Evolutionary conservation across 2,888 invertebrate genomes (phyloP).

Genomic region (Caenorhabditis japonica): DNA sequence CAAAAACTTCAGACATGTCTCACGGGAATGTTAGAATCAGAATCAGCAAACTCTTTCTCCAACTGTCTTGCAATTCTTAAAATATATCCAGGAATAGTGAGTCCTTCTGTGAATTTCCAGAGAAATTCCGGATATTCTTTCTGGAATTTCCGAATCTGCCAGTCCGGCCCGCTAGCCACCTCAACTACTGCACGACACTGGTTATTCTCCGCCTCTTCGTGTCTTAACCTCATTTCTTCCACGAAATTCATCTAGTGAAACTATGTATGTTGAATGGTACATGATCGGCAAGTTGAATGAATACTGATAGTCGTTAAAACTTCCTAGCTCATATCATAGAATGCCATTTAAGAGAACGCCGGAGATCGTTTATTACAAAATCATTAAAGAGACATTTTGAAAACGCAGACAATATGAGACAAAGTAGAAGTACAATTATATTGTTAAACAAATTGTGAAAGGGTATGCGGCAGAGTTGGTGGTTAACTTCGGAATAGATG

Average conservation of each 20-base stretch:
- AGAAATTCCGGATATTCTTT: slow-evolving; percentile 12
- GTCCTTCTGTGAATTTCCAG: slow-evolving; percentile 33
- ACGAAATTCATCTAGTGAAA: too few relatives aligned
- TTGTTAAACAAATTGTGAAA: too few relatives aligned
- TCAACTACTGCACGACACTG: slow-evolving; percentile 12
- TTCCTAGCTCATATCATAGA: too few relatives aligned
- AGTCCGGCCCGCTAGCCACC: slow-evolving; percentile 13
- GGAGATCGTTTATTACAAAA: too few relatives aligned
- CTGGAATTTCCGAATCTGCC: slow-evolving; percentile 8
- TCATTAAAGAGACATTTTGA: too few relatives aligned
- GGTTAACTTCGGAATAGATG: too few relatives aligned
- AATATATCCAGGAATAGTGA: slow-evolving; percentile 19
- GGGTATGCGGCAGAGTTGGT: too few relatives aligned
- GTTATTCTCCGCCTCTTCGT: slow-evolving; percentile 2
- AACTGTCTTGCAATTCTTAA: slow-evolving; percentile 18
- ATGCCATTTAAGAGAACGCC: too few relatives aligned
- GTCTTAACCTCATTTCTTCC: not conserved
- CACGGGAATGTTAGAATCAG: slow-evolving; percentile 11
- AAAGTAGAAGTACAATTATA: too few relatives aligned
- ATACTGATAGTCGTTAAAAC: not conserved
- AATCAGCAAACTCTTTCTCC: slow-evolving; percentile 1
- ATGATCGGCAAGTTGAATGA: not conserved
- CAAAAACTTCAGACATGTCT: too few relatives aligned
- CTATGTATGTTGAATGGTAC: too few relatives aligned
- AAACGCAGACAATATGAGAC: too few relatives aligned